These are phyloP conservation scores for Apocheima hispidaria DNA, from an alignment of 2,888 invertebrate genomes.

Conservation along the genomic window DNA sequence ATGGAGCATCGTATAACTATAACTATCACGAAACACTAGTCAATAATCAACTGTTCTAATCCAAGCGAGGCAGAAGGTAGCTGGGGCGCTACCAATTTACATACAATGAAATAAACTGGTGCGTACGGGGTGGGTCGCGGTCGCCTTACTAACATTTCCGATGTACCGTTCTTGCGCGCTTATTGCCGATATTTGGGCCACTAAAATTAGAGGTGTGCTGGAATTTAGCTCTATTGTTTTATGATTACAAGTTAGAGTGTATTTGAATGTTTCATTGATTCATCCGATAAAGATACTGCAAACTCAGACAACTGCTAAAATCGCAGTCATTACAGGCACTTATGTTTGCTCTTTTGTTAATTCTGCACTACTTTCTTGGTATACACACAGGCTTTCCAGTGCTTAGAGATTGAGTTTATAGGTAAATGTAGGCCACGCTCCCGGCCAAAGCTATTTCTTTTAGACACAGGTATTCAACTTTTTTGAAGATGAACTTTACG, in stretches of 20 bases:
- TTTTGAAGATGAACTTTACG: no score
- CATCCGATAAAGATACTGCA: background rate
- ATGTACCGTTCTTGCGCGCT: conserved; percentile 73
- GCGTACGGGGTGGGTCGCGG: conserved; percentile 72
- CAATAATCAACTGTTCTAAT: conserved; percentile 22
- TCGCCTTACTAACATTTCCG: conserved; percentile 75
- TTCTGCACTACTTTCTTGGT: no score
- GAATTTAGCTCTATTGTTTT: conserved; percentile 45
- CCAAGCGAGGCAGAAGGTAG: conserved; percentile 64
- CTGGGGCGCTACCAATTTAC: conserved; percentile 70
- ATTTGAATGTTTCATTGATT: background rate
- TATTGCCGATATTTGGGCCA: conserved; percentile 60
- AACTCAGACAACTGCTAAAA: no score
- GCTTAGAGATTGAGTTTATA: no score
- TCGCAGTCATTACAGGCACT: no score
- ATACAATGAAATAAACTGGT: conserved; percentile 75
- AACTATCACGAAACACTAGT: conserved; percentile 6
- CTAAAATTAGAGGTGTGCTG: conserved; percentile 42
- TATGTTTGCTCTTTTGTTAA: no score
- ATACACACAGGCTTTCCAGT: no score
- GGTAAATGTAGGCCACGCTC: no score
- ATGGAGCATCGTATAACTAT: background rate
- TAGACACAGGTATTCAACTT: no score
- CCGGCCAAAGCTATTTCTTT: no score
- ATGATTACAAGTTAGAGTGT: conserved; percentile 8